Base-by-base conservation (phyloP, 2,888 invertebrate species). In the Lepidochrysops patricia region DNA sequence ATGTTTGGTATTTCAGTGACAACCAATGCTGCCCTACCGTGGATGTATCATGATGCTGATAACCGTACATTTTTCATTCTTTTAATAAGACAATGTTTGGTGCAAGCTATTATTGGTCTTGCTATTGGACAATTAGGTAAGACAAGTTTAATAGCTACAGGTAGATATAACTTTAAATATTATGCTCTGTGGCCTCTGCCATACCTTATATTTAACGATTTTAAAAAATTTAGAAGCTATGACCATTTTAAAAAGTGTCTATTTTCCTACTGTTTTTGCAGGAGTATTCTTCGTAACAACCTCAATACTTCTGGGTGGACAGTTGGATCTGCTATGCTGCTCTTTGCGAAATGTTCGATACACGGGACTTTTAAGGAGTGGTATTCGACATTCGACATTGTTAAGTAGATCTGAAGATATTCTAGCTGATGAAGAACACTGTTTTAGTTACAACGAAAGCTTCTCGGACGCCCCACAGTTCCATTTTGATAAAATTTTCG, bases 251-350 rank as follows among this genome's bases (percentile, higher is more conserved):
- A 29, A 4, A 29, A 29, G 2, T 2, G 7, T 7, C 29, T 29
- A 7, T 9, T 6, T 29, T 2, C 2, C 6, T 29, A 29, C 7
- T 13, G 15, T 15, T 4, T 64, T 27, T 52, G 1, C 66, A 87
- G 88, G 87, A 19, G 84, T 86, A 37, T 82, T 86, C 63, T 87
- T 84, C 67, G 86, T 82, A 0, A 70, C 77, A 1, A 84, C 84
- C 64, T 75, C 85, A 0, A 85, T 87, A 58, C 64, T 88, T 2
- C 73, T 88, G 29, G 87, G 88, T 68, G 88, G 88, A 0, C 88
- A 88, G 67, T 62, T 86, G n/a, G 88, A 88, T 57, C 61, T 88
- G 0, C 62, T 86, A 0, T 85, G 86, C 70, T 87, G 87, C 66
- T 79, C 82, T 32, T 69, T 86, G 0, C 77, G 86, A 32, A 88